Evolutionary conservation across 1,140 invertebrate species (phyloP), one percentile per base, ranked within the genome.

Genomic region (Drosophila baimaii): DNA sequence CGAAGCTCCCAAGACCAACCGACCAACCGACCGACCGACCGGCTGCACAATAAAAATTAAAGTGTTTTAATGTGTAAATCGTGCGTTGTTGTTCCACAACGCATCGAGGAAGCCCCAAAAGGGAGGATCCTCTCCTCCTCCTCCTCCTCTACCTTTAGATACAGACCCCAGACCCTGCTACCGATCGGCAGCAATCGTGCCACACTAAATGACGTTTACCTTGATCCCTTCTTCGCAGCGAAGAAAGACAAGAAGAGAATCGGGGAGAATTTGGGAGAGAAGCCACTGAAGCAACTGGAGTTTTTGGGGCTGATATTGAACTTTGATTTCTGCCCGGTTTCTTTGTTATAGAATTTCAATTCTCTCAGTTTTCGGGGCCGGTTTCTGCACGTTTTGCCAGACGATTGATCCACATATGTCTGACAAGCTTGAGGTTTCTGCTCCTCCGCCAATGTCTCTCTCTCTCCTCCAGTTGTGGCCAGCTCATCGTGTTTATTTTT

Each of bases 31-130:
- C 27, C 54, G 37, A 39, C 62, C 63, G 31, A 77, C 72, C 49
- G 75, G 74, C 64, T 77, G 76, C 80, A 81, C 85, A 89, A 90
- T 89, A 90, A 90, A 89, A 89, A 89, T 90, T 90, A 85, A 90
- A 80, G 88, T 90, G 82, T 88, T 90, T 90, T 90, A 90, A 90
- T 90, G 86, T 86, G 88, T 90, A 90, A 83, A 90, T 90, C 86
- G 86, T 90, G 86, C 86, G 86, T 90, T 90, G 65, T 70, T 59
- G n/a, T n/a, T n/a, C n/a, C 72, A 65, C 44, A 72, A 77, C 49
- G 77, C 63, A 74, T n/a, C 43, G 31, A 76, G 57, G 84, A 88
- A 88, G 83, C 83, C 83, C 79, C 84, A 88, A 54, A 80, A 79
- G 33, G 75, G 63, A 23, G 62, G 25, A 76, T 49, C 47, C 47